A percentile compares a stretch with the other conserved stretches of the same genome.
Evolutionary conservation across 1,140 invertebrate species (phyloP).

Genomic region (Calephelis virginiensis): DNA sequence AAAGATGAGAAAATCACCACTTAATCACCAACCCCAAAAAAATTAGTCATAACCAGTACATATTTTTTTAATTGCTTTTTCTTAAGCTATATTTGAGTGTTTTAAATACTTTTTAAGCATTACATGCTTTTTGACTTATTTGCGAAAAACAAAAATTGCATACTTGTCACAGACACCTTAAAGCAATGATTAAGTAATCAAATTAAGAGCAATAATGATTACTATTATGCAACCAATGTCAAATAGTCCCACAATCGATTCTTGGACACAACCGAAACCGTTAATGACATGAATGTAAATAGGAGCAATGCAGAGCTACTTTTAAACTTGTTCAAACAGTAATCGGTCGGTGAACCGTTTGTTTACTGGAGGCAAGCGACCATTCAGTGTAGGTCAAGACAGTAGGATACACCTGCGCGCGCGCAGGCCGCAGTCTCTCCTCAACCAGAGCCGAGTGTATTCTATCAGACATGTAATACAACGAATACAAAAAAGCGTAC

Average conservation of each 20-base stretch:
- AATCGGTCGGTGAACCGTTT: conserved; percentile 76
- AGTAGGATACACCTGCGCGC: conserved; percentile 43
- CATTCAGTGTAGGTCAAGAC: conserved; percentile 61
- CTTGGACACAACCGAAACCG: conserved; percentile 17
- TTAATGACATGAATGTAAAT: conserved; percentile 24
- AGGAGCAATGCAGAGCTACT: conserved; percentile 35
- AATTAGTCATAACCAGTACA: too few relatives aligned
- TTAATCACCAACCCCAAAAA: too few relatives aligned
- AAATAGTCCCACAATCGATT: not conserved
- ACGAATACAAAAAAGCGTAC: conserved; percentile 28
- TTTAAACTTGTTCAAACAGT: conserved; percentile 46
- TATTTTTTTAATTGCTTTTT: too few relatives aligned
- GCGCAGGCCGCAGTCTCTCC: conserved; percentile 61
- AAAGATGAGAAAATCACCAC: too few relatives aligned
- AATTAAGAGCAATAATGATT: too few relatives aligned
- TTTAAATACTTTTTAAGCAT: too few relatives aligned
- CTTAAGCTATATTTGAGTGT: too few relatives aligned
- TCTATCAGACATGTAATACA: conserved; percentile 53
- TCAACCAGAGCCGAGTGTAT: conserved; percentile 51
- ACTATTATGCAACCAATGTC: not conserved
- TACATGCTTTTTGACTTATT: too few relatives aligned
- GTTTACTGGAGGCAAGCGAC: conserved; percentile 63
- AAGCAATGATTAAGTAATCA: too few relatives aligned
- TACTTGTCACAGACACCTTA: too few relatives aligned
- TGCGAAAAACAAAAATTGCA: too few relatives aligned